Base-by-base conservation (phyloP, 2,113 vertebrate genomes). In the Actenoides lindsayi region DNA sequence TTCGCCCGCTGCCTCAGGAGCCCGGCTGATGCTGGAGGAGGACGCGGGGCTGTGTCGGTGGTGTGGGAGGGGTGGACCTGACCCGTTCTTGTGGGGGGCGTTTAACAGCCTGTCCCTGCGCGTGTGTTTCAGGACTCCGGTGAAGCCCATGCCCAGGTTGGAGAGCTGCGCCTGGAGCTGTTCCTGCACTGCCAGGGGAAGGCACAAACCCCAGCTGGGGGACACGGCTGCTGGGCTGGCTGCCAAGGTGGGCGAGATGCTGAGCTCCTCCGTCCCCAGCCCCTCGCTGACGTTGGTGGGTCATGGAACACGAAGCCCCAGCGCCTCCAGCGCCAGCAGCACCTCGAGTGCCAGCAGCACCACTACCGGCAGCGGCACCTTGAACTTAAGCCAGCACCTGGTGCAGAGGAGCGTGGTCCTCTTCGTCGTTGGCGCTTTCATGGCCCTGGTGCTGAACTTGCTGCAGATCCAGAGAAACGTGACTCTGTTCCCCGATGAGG, bases 381-480 rank as follows among this genome's bases (percentile, higher is more conserved):
- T 96, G 97, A 98, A 98, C 94, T 98, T 98, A 86, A 98, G 98
- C 15, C 98, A 98, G 56, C 98, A 98, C 96, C 91, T 99, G 71
- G 97, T 99, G 97, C 98, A 98, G n/a, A 91, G 99, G 44, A 99
- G 99, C 76, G 92, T 99, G 9, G 99, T 99, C 28, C 98, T 99
- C 37, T 99, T 99, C 95, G 96, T 98, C 2, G 99, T 99, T 2
- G 99, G 99, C 3, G 99, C 98, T 7, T 98, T 99, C 71, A 98
- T 99, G 76, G 99, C 99, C 8, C 97, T 99, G 96, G 99, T 99
- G 97, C 98, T 99, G 89, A 99, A 99, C 98, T 92, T 99, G 94
- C 99, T 99, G 93, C 99, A 99, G 97, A 98, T 99, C 37, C 99
- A 99, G 90, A 98, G 99, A 39, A 98, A 99, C 8, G 99, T 99